phyloP scores from a whole-genome alignment of 2,797 vertebrate genomes.

The Onychomys arenicola region DNA sequence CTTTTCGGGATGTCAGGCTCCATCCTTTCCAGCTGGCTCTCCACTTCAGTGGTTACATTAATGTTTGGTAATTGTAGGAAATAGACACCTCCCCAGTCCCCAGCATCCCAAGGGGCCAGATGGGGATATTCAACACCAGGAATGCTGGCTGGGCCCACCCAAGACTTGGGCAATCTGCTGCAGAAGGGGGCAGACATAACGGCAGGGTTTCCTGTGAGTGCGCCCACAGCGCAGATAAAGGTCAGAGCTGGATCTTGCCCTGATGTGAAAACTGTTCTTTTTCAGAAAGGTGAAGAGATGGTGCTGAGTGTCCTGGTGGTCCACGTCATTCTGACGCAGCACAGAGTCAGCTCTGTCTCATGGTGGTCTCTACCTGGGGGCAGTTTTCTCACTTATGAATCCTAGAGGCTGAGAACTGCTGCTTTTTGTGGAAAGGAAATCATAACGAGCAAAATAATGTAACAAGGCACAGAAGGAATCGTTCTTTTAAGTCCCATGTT shows the following conservation, averaged over 20 bases:
- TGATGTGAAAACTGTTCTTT: neutral
- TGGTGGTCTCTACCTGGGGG: neutral
- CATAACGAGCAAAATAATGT: neutral
- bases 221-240: neutral
- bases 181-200: conserved; percentile 41
- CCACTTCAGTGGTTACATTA: conserved; percentile 61
- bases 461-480: neutral
- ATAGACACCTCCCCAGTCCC: conserved; percentile 54
- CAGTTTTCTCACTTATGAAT: neutral
- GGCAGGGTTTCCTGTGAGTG: neutral
- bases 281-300: neutral
- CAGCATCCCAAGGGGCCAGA: conserved; percentile 45
- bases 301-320: neutral
- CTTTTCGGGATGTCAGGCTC: conserved; percentile 66
- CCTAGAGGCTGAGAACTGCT: neutral
- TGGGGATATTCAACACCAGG: conserved; percentile 43
- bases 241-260: neutral
- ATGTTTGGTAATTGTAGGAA: conserved; percentile 64
- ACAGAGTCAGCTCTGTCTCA: neutral
- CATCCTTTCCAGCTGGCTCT: conserved; percentile 66
- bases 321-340: neutral
- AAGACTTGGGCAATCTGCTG: neutral
- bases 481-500: neutral
- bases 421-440: neutral
- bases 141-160: neutral